Evolutionary conservation across 1,140 invertebrate genomes (phyloP), one percentile per base, ranked within the genome.

Genomic region (Parapsyche elsis): DNA sequence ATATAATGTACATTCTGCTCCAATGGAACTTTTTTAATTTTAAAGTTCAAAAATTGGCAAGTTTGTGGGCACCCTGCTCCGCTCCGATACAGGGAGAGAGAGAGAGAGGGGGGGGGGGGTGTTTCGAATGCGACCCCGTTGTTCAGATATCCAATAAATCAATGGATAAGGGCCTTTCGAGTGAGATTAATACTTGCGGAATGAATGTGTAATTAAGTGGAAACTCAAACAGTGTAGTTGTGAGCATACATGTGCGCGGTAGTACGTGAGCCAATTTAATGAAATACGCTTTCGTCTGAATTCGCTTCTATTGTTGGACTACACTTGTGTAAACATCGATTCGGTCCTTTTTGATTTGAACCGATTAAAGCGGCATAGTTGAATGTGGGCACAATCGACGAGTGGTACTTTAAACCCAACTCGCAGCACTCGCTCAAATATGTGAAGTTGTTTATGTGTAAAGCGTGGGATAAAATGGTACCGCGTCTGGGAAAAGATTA

Each of bases 21-120:
- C 49, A 0, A 30, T 7, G 1, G 75, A 77, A 77, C 75, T 77
- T 77, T 77, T 77, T 77, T 77, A 77, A 77, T 77, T 77, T 77
- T 64, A 64, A 77, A 77, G 19, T 77, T 77, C 12, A 53, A 53
- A 38, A 14, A 53, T 53, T 53, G 49, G 16, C 10, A 53, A 38
- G 30, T 38, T 38, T 4, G 30, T 4, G 1, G 7, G 30, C 30
- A 12, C 10, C 49, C 16, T 53, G 16, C 10, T 7, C 45, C 5
- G 45, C 49, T 53, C 30, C 49, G 49, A 53, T 53, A 53, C 49
- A 53, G 2, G 10, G 49, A 5, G 16, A 12, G 16, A 10, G 10
- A 38, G 30, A 38, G 30, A 38, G 30, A 4, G 7, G 30, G 30
- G 49, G 49, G 5, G 12, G 4, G 16, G 49, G 10, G 1, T 16